Base-by-base conservation (phyloP, 2,113 vertebrate species). In the Ginglymostoma cirratum region DNA sequence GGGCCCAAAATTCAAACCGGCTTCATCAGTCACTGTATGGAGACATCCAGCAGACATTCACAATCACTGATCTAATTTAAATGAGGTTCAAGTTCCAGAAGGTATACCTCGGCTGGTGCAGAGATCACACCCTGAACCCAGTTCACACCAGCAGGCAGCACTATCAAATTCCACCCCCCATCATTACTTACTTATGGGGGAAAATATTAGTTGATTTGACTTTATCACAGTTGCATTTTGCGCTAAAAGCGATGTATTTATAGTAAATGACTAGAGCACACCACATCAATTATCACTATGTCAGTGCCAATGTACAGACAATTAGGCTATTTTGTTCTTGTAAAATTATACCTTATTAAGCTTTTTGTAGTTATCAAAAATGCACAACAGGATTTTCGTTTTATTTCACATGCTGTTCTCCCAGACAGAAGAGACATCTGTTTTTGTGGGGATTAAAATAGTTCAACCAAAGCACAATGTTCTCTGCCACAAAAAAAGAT, bases 281-380 rank as follows among this genome's bases (percentile, higher is more conserved):
- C 66, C 94, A 95, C 14, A 95, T 72, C 94, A 95, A 95, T 95
- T 95, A 95, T 52, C 94, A 95, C 94, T 48, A 66, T 93, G 92
- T 70, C 65, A 94, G 92, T 69, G 94, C 94, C 94, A 72, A 34
- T 70, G 69, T 95, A 95, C 94, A 95, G 69, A 72, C 94, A 95
- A 95, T 95, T 95, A 95, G 94, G 45, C 67, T 95, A 95, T 72
- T 95, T 95, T 95, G 67, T 76, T 95, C 67, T 42, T 95, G 69
- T 95, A 95, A 95, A 95, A 95, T 95, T 95, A 95, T 95, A 95
- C 93, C 93, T 95, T 95, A 95, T 95, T 95, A 95, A 95, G 93
- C 93, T 95, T 95, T 95, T 95, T 95, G 94, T 72, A 70, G 67
- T 76, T 45, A 95, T 95, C 94, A 95, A 95, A 95, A 95, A 76